Evolutionary conservation across 2,113 vertebrate species (phyloP).

Genomic region (Lynx canadensis): DNA sequence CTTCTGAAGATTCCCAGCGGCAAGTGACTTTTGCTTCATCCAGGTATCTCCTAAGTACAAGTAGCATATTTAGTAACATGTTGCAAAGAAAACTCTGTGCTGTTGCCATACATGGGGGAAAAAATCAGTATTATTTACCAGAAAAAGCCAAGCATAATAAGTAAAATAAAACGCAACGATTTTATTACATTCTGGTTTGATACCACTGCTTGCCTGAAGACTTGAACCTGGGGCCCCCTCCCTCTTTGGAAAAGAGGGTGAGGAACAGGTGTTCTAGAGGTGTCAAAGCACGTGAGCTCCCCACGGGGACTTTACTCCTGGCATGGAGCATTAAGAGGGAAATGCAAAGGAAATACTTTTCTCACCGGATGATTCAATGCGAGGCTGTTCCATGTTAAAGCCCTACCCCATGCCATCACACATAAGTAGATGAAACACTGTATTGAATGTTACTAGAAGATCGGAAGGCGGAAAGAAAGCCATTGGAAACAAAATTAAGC

Average conservation of each 20-base stretch:
- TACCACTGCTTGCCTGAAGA: neutral
- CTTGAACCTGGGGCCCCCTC: neutral
- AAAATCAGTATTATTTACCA: neutral
- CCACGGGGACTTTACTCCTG: neutral
- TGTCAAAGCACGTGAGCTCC: neutral
- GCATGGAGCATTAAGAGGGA: neutral
- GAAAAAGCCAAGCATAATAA: neutral
- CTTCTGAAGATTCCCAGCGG: neutral
- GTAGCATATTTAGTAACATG: neutral
- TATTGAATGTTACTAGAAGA: neutral
- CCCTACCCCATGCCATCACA: neutral
- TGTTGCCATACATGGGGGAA: neutral
- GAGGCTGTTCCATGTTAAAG: neutral
- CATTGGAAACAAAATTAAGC: neutral
- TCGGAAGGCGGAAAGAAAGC: neutral
- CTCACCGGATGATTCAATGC: neutral
- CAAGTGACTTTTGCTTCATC: neutral
- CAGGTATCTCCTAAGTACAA: neutral
- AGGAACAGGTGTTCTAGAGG: neutral
- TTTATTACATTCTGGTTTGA: neutral
- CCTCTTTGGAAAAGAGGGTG: neutral
- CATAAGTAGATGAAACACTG: neutral
- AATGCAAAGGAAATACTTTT: neutral
- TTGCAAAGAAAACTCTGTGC: neutral
- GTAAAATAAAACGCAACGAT: neutral